phyloP scores from a whole-genome alignment of 2,797 vertebrate genomes.

The Pempheris klunzingeri region DNA sequence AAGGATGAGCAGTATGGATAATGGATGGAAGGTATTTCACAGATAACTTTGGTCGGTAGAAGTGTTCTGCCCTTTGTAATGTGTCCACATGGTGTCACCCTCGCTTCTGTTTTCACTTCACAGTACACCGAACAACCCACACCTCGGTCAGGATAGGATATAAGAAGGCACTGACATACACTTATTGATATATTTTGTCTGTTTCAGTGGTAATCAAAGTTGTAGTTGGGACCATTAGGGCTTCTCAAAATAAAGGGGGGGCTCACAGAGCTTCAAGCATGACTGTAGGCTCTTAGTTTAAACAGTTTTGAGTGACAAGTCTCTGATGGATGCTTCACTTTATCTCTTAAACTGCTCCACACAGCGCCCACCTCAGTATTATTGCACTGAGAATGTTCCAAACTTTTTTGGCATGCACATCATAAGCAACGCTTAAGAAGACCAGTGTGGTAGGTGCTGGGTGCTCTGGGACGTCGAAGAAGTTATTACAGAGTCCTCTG shows the following conservation, averaged over 20 bases:
- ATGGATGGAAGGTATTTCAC: too few species aligned
- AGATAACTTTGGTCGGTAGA: not conserved
- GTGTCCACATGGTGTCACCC: constrained; percentile 46
- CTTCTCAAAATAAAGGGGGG: too few species aligned
- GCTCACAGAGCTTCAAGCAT: too few species aligned
- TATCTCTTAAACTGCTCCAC: not conserved
- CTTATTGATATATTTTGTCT: not conserved
- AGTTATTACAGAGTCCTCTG: not conserved
- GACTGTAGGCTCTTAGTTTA: too few species aligned
- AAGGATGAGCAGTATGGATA: too few species aligned
- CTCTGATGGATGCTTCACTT: too few species aligned
- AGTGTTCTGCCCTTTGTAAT: not conserved
- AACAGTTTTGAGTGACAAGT: too few species aligned
- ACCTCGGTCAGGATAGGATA: not conserved
- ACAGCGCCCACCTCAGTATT: not conserved
- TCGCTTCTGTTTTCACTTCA: constrained; percentile 4
- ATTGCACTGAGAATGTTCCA: not conserved
- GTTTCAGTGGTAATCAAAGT: not conserved
- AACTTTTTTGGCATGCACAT: not conserved
- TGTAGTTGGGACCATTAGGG: not conserved
- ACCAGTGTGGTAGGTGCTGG: not conserved
- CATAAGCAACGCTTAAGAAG: not conserved
- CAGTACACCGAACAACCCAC: not conserved
- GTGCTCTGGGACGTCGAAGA: not conserved
- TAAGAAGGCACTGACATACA: too few species aligned